Evolutionary conservation across 2,888 invertebrate genomes (phyloP), one percentile per base, ranked within the genome.

Genomic region (Ypsolopha scabrella): DNA sequence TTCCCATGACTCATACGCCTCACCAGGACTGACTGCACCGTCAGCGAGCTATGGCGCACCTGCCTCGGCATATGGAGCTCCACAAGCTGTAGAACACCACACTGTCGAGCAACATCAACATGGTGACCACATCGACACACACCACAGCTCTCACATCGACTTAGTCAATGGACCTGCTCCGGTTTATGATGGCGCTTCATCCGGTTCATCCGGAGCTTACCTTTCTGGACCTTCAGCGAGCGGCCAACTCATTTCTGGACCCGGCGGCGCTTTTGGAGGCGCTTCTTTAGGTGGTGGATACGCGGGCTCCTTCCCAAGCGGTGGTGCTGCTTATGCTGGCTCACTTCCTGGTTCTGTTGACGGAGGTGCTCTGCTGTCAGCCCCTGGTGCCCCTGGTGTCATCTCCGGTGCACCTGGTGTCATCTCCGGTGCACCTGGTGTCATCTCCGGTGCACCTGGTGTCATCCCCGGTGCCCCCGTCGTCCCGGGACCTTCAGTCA

Each of bases 31-130:
- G 44, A 60, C 61, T 50, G 71, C 83, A 4, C 80, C 83, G 2
- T 82, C 85, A 34, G 81, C 80, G 6, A 69, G 72, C 3, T 85
- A 75, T 41, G 82, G 83, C 9, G 53, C 73, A 6, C 82, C 85
- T 0, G 76, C 82, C 6, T 57, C 58, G 3, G 65, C 74, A 0
- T 85, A 85, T 54, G 83, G 72, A 6, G 59, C 67, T 14, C 70
- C 72, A 7, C 53, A 57, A 10, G 48, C 11, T 11, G 39, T n/a
- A n/a, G 39, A n/a, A 6, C 39, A 39, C 39, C 10, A n/a, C 3
- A 11, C 44, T 24, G 24, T 24, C 24, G 24, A 24, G 24, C 24
- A 24, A 24, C 24, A 24, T 24, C 24, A 24, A 24, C 24, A 24
- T 24, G 24, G 24, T 24, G 24, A 24, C 11, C 10, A 41, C 41